Evolutionary conservation across 2,113 vertebrate species (phyloP), one percentile per base, ranked within the genome.

Genomic region (Podarcis cretensis): DNA sequence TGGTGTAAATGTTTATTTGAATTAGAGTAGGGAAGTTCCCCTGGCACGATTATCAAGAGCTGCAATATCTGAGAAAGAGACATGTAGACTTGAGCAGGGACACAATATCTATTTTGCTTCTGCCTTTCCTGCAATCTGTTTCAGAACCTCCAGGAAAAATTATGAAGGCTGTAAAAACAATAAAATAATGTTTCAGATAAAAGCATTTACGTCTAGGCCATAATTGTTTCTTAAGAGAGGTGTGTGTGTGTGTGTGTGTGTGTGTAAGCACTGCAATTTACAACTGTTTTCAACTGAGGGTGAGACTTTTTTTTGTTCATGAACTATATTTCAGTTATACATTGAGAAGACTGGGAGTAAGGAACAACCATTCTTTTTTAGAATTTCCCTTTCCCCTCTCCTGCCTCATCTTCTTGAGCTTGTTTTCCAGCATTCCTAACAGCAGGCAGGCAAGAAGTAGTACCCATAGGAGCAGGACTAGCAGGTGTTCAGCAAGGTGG

Each of bases 221-320:
- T 92, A 93, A 94, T 93, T 94, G 90, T 81, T 93, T 93, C 2
- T 90, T 9, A 92, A 93, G 86, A 90, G 91, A 43, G 85, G 43
- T 43, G 43, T 43, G 43, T 43, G 35, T 43, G 87, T 89, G 84
- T 92, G 78, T 85, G 74, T n/a, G 43, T 77, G 32, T 54, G 37
- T 16, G 78, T 91, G 92, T 91, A 76, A 40, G 84, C 37, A 86
- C 12, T 86, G 86, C 40, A 83, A 91, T 93, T 93, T 90, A 87
- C 27, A 82, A 10, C 32, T 87, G 54, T 90, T 94, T 91, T 92
- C 43, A 94, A 43, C n/a, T 73, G 92, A 14, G 79, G 63, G 80
- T 81, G 80, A 32, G 10, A 32, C 81, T 73, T 87, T 92, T 9
- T 84, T 75, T 81, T 84, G 81, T 82, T 85, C 73, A 35, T 94